Conservation (phyloP, 2,797 vertebrate species). For the Silurus aristotelis region DNA sequence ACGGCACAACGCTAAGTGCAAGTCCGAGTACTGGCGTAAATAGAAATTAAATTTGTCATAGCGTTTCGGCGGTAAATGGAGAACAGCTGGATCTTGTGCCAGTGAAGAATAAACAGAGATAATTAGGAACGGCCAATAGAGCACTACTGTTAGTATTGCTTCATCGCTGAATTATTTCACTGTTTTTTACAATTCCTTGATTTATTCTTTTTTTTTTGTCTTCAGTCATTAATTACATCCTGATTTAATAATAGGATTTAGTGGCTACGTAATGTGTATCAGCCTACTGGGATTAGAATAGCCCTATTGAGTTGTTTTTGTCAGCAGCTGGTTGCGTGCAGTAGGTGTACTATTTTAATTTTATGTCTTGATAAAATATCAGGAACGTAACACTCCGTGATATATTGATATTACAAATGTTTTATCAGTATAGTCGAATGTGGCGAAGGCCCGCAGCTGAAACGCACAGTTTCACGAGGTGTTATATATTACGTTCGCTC, state of each 20-base stretch:
- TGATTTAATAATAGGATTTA: background rate
- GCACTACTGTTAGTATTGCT: background rate
- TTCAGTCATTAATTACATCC: background rate
- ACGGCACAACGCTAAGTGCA: background rate
- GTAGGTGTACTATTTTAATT: background rate
- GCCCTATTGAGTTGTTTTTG: background rate
- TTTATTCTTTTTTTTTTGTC: background rate
- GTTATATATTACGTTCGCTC: background rate
- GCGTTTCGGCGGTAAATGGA: background rate
- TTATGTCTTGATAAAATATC: background rate
- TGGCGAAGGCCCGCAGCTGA: background rate
- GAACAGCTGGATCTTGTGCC: slow-evolving; percentile 17
- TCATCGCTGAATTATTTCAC: background rate
- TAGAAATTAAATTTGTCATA: slow-evolving; percentile 13
- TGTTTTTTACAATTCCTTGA: slow-evolving; percentile 2
- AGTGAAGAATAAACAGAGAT: slow-evolving; percentile 7
- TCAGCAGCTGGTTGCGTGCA: slow-evolving; percentile 1
- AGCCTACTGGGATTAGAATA: slow-evolving; percentile 9
- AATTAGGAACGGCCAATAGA: background rate
- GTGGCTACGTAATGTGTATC: background rate
- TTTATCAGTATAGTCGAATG: background rate
- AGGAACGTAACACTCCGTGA: background rate
- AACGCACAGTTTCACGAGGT: background rate
- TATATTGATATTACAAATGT: background rate
- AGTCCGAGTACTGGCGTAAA: background rate